phyloP scores from a whole-genome alignment of 2,113 vertebrate genomes.

The Colaptes auratus region DNA sequence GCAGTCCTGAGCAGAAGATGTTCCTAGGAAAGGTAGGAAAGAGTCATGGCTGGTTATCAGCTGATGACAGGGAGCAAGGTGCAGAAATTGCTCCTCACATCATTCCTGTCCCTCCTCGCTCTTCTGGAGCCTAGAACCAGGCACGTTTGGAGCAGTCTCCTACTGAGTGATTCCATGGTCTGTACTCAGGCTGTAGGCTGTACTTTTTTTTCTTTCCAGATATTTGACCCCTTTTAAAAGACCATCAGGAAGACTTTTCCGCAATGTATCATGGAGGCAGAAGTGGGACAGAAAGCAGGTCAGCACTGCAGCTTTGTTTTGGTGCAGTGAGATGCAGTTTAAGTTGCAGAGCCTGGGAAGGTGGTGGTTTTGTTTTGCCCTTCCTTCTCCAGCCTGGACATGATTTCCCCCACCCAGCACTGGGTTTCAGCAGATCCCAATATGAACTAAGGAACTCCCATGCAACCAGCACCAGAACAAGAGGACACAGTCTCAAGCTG shows the following conservation, averaged over 20 bases:
- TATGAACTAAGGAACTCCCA: no score
- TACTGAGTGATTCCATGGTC: background rate
- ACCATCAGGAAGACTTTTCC: background rate
- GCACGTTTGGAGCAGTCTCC: rapidly evolving
- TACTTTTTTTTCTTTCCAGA: no score
- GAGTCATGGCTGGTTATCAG: background rate
- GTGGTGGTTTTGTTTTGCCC: background rate
- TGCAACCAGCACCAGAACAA: no score
- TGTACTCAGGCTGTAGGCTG: background rate
- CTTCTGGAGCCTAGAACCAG: background rate
- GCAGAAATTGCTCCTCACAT: background rate
- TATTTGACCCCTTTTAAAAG: background rate
- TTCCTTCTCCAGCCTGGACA: background rate
- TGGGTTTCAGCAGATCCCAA: background rate
- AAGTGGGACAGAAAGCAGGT: background rate
- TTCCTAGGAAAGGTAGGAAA: background rate
- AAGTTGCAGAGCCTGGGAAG: background rate
- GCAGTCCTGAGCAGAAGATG: background rate
- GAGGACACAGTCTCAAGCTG: no score
- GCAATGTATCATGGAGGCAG: background rate
- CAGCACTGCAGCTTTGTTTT: background rate
- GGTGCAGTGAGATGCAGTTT: background rate
- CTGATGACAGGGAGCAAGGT: background rate
- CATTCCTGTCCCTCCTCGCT: background rate
- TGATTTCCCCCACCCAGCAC: background rate